Percentiles rank a stretch among this genome's conserved stretches.
These are phyloP conservation scores for Aspidiotus destructor DNA, from an alignment of 2,888 invertebrate species.

Conservation along the genomic window DNA sequence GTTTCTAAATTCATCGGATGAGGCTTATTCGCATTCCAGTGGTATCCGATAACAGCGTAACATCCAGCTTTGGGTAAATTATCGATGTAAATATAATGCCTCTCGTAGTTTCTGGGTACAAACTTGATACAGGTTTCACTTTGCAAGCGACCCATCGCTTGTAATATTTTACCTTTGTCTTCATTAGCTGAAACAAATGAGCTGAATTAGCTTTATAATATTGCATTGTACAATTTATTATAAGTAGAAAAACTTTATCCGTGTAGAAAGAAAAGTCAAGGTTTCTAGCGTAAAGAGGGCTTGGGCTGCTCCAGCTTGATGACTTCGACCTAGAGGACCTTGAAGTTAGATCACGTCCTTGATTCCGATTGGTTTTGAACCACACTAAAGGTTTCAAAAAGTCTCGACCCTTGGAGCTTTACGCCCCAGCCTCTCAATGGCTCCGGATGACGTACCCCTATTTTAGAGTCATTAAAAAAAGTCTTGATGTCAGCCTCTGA, in stretches of 20 bases:
- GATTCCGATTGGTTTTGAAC: too few relatives aligned
- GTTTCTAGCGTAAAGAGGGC: too few relatives aligned
- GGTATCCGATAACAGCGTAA: conserved; percentile 38
- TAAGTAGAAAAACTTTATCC: neutral
- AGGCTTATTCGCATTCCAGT: conserved; percentile 34
- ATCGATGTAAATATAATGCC: conserved; percentile 30
- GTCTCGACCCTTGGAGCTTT: too few relatives aligned
- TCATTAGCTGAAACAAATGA: conserved; percentile 34
- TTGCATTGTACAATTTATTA: neutral
- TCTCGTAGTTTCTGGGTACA: conserved; percentile 33
- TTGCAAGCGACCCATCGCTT: conserved; percentile 38
- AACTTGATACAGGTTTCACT: conserved; percentile 38
- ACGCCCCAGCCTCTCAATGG: too few relatives aligned
- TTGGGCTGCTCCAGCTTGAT: too few relatives aligned
- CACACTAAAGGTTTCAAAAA: too few relatives aligned
- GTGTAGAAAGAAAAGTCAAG: too few relatives aligned
- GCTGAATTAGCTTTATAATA: conserved; percentile 2
- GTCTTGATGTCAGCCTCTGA: too few relatives aligned
- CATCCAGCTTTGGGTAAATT: conserved; percentile 37
- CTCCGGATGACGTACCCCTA: too few relatives aligned
- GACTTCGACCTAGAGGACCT: too few relatives aligned
- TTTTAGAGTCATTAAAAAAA: too few relatives aligned
- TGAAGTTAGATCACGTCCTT: too few relatives aligned
- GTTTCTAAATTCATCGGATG: conserved; percentile 38
- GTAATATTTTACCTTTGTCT: conserved; percentile 36